Evolutionary conservation across 2,797 vertebrate genomes (phyloP), one percentile per base, ranked within the genome.

Genomic region (Acrossocheilus wenchowensis): DNA sequence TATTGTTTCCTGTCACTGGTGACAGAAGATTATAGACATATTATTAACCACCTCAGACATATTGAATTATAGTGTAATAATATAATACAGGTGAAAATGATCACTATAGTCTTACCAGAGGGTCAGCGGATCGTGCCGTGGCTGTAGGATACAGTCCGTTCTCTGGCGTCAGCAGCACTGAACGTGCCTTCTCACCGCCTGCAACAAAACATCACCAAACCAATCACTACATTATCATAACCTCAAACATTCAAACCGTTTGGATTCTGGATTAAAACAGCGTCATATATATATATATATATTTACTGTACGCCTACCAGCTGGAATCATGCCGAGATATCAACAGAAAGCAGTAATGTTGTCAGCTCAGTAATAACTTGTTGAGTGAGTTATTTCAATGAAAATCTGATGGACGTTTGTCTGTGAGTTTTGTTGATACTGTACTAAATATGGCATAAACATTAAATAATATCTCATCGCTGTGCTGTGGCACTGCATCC

Each of bases 171-270:
- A 89, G 78, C 77, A 89, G 57, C 30, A 87, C 86, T 62, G 89
- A 90, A 39, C 82, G 88, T 21, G 83, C 84, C 73, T 88, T 87
- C 52, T 89, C 90, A 73, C 84, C 57, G 45, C 87, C 91, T 92
- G 87, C 43, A 87, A 92, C 81, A 85, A 43, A 88, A 86, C 57
- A 36, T 39, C 79, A 88, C 78, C 17, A 60, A 48, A 73, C 39
- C 71, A 60, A 73, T 86, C 79, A 85, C 39, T 23, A 5, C 50
- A 36, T 7, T 21, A 57, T 19, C 26, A 60, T 48, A 60, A 36
- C 66, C 57, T 23, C 21, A 45, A 43, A 34, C 39, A 26, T 14
- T 41, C 17, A 74, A 39, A 41, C 68, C 4, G 17, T 15, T 2
- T 34, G 2, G 52, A 15, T 41, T 41, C 23, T 3, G 36, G 14